phyloP scores from a whole-genome alignment of 1,140 invertebrate species.

The Gonatopus flavifemur region DNA sequence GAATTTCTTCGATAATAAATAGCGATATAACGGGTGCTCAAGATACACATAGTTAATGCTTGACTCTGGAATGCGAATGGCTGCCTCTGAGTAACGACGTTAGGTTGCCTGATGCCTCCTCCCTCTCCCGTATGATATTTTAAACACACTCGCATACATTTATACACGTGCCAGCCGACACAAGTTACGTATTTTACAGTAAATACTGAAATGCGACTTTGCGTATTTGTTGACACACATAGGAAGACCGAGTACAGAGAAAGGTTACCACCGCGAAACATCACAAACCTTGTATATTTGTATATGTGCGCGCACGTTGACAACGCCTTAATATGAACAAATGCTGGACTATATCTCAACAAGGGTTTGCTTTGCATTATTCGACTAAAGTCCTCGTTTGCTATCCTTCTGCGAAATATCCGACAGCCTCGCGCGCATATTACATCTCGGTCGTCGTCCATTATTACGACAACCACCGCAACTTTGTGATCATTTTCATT shows the following conservation, averaged over 20 bases:
- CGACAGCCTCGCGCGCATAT: too few relatives aligned
- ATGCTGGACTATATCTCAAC: conserved; percentile 51
- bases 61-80: conserved; percentile 30
- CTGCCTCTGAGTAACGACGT: conserved; percentile 36
- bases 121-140: conserved; percentile 48
- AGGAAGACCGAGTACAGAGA: conserved; percentile 7
- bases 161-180: too few relatives aligned
- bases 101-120: too few relatives aligned
- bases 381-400: conserved; percentile 50
- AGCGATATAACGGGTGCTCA: conserved; percentile 37
- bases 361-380: conserved; percentile 53
- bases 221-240: background rate
- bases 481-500: too few relatives aligned
- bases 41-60: conserved; percentile 44
- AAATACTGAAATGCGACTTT: too few relatives aligned
- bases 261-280: conserved; percentile 11
- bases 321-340: conserved; percentile 51
- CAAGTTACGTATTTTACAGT: too few relatives aligned
- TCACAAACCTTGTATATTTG: too few relatives aligned
- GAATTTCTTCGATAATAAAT: conserved; percentile 26
- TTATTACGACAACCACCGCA: conserved; percentile 18
- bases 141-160: conserved; percentile 36
- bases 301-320: conserved; percentile 26
- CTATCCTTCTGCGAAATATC: conserved; percentile 38
- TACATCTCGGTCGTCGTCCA: conserved; percentile 15